A percentile compares a stretch with the other conserved stretches of the same genome.
phyloP scores from a whole-genome alignment of 30 jellyfish, hydroid and myxozoan species.

The Catostylus mosaicus region DNA sequence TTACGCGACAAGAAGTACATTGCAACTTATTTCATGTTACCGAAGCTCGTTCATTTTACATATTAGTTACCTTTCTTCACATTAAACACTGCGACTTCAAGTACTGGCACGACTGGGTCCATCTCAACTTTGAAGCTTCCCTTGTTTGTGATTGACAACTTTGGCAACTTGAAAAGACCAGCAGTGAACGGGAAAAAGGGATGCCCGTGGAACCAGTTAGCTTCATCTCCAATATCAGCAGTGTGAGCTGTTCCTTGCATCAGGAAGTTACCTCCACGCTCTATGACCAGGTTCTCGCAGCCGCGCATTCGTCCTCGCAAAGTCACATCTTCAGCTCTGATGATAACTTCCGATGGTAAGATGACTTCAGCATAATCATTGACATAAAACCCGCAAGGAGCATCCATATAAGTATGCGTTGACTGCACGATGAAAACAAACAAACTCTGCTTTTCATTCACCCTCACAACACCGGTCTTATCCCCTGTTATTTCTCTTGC shows the following conservation, averaged over 20 bases:
- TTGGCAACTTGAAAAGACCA: slow-evolving; percentile 32
- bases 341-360: slow-evolving; percentile 63
- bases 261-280: slow-evolving; percentile 53
- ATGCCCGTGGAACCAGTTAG: slow-evolving; percentile 49
- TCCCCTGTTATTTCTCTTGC: slow-evolving; percentile 70
- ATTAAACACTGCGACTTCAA: slow-evolving; percentile 28
- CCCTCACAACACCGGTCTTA: slow-evolving; percentile 63
- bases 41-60: too few relatives aligned
- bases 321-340: slow-evolving; percentile 65
- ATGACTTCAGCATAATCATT: slow-evolving; percentile 63
- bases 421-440: slow-evolving; percentile 63
- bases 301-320: slow-evolving; percentile 68
- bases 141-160: slow-evolving; percentile 28
- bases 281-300: slow-evolving; percentile 36
- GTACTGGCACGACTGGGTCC: slow-evolving; percentile 45
- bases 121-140: slow-evolving; percentile 34
- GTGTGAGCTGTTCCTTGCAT: slow-evolving; percentile 58
- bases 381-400: slow-evolving; percentile 70
- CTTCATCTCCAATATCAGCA: slow-evolving; percentile 57
- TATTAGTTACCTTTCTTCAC: slow-evolving; percentile 52
- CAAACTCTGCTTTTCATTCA: slow-evolving; percentile 56
- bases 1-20: too few relatives aligned
- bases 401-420: slow-evolving; percentile 75
- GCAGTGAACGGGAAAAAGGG: slow-evolving; percentile 63
- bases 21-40: too few relatives aligned